A percentile compares a stretch with the other conserved stretches of the same genome.
Conservation (phyloP, 2,113 vertebrate genomes). For the Macrotus californicus region DNA sequence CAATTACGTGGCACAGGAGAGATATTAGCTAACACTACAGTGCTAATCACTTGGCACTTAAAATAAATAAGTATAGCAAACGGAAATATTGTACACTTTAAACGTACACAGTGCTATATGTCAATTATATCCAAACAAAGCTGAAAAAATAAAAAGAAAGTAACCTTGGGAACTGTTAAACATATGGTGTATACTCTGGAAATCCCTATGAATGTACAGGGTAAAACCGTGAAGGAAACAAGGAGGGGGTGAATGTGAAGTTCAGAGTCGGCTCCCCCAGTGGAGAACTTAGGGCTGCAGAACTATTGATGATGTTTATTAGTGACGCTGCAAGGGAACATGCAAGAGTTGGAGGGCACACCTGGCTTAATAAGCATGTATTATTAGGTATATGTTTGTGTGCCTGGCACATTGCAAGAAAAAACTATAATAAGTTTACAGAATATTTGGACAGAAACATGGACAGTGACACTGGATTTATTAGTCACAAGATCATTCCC, state of each 20-base stretch:
- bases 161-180: not conserved
- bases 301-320: not conserved
- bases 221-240: not conserved
- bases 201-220: accelerated
- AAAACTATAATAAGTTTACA: not conserved
- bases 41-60: not conserved
- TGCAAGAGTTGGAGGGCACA: not conserved
- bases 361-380: not conserved
- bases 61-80: not conserved
- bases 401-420: not conserved
- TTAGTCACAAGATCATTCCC: not conserved
- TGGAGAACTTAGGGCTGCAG: no score
- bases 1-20: not conserved
- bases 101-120: not conserved
- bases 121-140: not conserved
- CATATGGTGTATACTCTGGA: not conserved
- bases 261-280: no score
- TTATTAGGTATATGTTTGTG: not conserved
- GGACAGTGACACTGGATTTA: not conserved
- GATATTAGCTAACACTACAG: not conserved
- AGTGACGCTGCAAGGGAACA: not conserved
- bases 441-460: not conserved
- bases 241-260: not conserved
- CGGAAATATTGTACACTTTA: not conserved
- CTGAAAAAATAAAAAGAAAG: not conserved